Conservation (phyloP, 2,113 vertebrate species). For the Isurus oxyrinchus region DNA sequence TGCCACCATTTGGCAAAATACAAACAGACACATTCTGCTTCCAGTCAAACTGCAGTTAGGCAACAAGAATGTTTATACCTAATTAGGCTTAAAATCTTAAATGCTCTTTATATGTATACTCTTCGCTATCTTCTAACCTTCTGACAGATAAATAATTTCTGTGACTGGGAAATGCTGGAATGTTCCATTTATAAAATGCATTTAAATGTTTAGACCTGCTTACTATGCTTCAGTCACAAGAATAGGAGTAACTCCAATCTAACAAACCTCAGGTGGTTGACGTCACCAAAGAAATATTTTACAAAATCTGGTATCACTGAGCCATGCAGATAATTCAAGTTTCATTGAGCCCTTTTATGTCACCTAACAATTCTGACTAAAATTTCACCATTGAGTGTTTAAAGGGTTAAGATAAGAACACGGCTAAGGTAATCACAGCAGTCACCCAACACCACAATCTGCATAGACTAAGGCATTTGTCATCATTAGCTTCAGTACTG, state of each 20-base stretch:
- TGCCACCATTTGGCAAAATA: conserved; percentile 48
- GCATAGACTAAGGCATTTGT: conserved; percentile 98
- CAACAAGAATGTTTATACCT: conserved; percentile 12
- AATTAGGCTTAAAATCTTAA: conserved; percentile 3
- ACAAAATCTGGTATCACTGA: background rate
- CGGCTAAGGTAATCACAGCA: conserved; percentile 60
- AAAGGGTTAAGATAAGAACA: conserved; percentile 32
- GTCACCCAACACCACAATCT: conserved; percentile 78
- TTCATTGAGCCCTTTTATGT: conserved; percentile 10
- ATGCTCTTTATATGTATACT: background rate
- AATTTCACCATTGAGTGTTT: conserved; percentile 18
- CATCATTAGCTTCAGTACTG: conserved; percentile 97
- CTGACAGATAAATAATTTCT: background rate
- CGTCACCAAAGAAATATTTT: background rate
- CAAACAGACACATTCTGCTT: conserved; percentile 34
- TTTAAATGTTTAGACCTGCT: background rate
- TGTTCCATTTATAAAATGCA: background rate
- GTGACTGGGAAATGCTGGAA: background rate
- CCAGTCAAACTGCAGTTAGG: background rate
- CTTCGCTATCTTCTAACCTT: background rate
- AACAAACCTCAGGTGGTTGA: background rate
- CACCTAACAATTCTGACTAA: background rate
- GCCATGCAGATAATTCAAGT: background rate
- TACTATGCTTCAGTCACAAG: background rate
- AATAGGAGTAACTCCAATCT: background rate